Base-by-base conservation (phyloP, 1,140 invertebrate genomes). In the Copidosoma floridanum region DNA sequence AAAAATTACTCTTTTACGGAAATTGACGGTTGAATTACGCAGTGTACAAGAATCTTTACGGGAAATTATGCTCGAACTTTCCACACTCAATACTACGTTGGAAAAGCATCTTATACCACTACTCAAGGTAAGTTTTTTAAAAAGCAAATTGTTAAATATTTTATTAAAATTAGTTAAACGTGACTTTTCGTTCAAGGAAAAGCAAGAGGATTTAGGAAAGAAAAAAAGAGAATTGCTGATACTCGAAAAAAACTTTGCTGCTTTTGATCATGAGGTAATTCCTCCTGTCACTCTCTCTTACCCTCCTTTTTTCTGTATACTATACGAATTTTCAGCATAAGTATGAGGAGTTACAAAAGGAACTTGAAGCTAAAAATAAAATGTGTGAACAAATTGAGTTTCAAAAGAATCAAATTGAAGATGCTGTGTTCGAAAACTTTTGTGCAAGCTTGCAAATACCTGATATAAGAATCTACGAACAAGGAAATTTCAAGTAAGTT, bases 381-480 rank as follows among this genome's bases (percentile, higher is more conserved):
- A 84, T 89, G 70, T 94, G 97, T 65, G 87, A 94, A 72, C 86
- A 90, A 68, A 84, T 96, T 26, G 93, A 95, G 77, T 87, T 91
- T 66, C 87, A 91, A 67, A 94, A 95, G 88, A 95, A 97, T 77
- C 87, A 85, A 66, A 92, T 97, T 1, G 94, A 97, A 77, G 94
- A 98, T 81, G 86, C 89, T 56, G 89, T 98, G 6, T 99, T 98
- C 81, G 82, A 85, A 11, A 84, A 89, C 35, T 99, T 99, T 82
- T 99, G 97, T 74, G 73, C 82, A 37, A 85, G 89, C 68, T 91
- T 97, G 74, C 92, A 92, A 18, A 93, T 99, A 8, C 84, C 86
- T 48, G 95, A 98, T 81, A 98, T 99, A 68, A 85, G 93, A 8
- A 91, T 97, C 72, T 99, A 97, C 79, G 97, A 99, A 81, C 92